Evolutionary conservation across 2,113 vertebrate genomes (phyloP).

Genomic region (Saccopteryx leptura): DNA sequence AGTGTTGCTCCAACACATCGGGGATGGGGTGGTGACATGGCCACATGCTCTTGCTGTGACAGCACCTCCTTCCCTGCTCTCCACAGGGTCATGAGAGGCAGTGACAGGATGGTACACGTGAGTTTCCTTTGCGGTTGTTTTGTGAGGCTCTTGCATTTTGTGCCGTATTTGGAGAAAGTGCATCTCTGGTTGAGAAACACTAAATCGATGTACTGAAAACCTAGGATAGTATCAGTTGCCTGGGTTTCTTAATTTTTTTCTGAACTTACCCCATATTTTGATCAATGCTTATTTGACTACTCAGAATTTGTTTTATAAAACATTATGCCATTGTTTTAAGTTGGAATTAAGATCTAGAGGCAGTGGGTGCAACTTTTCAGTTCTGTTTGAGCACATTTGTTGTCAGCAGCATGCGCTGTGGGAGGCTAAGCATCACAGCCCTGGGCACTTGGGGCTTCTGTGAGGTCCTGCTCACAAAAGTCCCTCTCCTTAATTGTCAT

Average conservation of each 20-base stretch:
- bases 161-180: neutral
- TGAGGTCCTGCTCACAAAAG: neutral
- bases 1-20: neutral
- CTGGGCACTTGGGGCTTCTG: no score
- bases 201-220: neutral
- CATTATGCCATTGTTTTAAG: neutral
- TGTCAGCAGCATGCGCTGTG: fast-evolving
- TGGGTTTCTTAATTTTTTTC: neutral
- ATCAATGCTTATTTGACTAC: neutral
- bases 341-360: neutral
- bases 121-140: neutral
- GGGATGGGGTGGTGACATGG: neutral
- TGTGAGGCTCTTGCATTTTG: neutral
- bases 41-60: fast-evolving
- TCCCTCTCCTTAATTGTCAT: neutral
- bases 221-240: neutral
- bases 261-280: neutral
- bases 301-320: neutral
- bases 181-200: neutral
- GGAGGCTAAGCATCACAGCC: neutral
- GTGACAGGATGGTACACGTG: no score
- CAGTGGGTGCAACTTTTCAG: no score
- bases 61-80: no score
- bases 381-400: neutral
- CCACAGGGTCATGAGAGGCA: no score